These are phyloP conservation scores for Poeciliopsis retropinna DNA, from an alignment of 2,113 vertebrate genomes.

Conservation along the genomic window DNA sequence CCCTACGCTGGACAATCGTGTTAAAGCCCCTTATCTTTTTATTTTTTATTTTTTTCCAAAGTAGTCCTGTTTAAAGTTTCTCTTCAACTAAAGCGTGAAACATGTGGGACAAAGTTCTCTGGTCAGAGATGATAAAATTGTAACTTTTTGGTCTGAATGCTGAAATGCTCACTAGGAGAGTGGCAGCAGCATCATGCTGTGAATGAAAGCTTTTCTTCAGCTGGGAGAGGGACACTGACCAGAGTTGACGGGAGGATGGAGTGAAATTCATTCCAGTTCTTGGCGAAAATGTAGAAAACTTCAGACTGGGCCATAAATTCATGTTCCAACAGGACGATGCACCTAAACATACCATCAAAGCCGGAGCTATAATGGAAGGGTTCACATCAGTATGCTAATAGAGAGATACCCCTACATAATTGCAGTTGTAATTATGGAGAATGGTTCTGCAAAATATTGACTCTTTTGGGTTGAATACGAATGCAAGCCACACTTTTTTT, in stretches of 20 bases:
- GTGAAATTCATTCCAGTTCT: not conserved
- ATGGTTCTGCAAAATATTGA: no score
- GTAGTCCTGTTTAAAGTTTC: not conserved
- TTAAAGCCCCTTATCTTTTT: no score
- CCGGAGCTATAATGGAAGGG: no score
- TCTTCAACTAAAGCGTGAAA: no score
- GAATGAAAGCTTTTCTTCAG: no score
- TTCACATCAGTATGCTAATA: no score
- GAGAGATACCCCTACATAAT: no score
- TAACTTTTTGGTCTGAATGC: not conserved
- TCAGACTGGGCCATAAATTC: not conserved
- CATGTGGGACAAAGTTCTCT: not conserved
- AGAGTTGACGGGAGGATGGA: not conserved
- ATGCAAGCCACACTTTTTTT: no score
- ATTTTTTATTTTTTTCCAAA: not conserved
- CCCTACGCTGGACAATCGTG: no score
- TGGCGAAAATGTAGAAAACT: not conserved
- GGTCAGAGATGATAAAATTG: not conserved
- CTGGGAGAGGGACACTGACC: not conserved
- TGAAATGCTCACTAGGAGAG: not conserved
- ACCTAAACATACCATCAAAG: no score
- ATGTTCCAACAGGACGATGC: not conserved
- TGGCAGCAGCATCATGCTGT: not conserved
- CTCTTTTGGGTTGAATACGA: no score
- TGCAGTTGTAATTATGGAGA: no score